phyloP scores from a whole-genome alignment of 1,140 invertebrate genomes.

The Drosophila serrata region DNA sequence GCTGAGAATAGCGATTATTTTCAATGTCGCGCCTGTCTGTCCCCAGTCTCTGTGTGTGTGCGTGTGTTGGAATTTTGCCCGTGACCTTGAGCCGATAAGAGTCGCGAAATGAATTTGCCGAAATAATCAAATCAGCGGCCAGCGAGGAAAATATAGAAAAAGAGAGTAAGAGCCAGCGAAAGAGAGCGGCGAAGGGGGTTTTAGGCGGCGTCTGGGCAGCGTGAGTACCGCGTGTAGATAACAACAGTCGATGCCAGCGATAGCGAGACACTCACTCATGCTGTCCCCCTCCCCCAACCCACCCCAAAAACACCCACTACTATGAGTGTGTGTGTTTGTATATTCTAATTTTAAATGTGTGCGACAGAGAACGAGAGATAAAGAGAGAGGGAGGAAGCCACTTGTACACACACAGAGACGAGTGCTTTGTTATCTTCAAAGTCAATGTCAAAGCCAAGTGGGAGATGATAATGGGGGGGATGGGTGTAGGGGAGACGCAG shows the following conservation, averaged over 20 bases:
- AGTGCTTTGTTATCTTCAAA: constrained; percentile 68
- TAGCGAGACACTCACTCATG: constrained; percentile 43
- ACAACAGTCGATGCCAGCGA: constrained; percentile 57
- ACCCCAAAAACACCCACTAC: background rate
- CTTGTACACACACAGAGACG: constrained; percentile 28
- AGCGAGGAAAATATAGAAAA: background rate
- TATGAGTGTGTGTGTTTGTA: constrained; percentile 3
- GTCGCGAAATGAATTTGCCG: constrained; percentile 80
- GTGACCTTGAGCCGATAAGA: constrained; percentile 82
- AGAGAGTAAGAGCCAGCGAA: background rate
- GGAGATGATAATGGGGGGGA: background rate
- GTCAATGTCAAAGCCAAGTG: constrained; percentile 74
- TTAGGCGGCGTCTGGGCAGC: constrained; percentile 37
- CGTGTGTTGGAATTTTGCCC: constrained; percentile 76
- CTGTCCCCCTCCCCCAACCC: background rate
- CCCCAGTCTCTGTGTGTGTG: constrained; percentile 30
- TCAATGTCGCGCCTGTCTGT: constrained; percentile 72
- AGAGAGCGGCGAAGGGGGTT: constrained; percentile 1
- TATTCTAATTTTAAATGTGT: constrained; percentile 70
- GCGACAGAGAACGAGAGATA: background rate
- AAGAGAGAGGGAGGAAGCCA: constrained; percentile 13
- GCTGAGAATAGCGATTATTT: constrained; percentile 63
- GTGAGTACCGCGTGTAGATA: constrained; percentile 72
- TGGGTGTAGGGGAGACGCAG: background rate
- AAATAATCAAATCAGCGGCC: constrained; percentile 73